Conservation (phyloP, 2,888 invertebrate genomes). For the Venustoraphidia nigricollis region DNA sequence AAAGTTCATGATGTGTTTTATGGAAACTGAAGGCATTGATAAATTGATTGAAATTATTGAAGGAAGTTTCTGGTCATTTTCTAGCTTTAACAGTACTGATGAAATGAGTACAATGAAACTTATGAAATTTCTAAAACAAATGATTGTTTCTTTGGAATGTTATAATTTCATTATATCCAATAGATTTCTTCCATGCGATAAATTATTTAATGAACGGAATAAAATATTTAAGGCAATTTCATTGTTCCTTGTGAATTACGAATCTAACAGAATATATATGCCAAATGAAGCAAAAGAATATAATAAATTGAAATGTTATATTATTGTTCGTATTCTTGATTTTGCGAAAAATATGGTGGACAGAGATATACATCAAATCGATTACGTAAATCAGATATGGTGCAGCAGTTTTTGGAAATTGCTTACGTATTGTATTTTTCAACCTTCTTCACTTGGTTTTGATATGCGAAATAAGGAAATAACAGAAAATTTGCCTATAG, state of each 20-base stretch:
- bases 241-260: neutral
- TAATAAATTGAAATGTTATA: neutral
- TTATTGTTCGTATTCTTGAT: neutral
- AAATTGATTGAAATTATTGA: conserved; percentile 21
- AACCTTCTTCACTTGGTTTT: conserved; percentile 14
- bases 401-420: conserved; percentile 14
- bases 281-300: neutral
- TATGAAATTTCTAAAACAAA: conserved; percentile 23
- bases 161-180: conserved; percentile 14
- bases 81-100: conserved; percentile 18
- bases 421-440: conserved; percentile 15
- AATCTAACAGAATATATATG: neutral
- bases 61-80: conserved; percentile 12
- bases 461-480: conserved; percentile 7
- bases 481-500: neutral
- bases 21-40: conserved; percentile 16
- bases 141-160: conserved; percentile 29
- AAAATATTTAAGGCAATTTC: neutral
- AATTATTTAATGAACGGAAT: neutral
- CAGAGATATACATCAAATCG: too few relatives aligned
- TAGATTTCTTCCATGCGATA: neutral
- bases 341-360: neutral
- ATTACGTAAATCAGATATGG: conserved; percentile 10
- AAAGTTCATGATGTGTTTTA: conserved; percentile 16
- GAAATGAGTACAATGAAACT: conserved; percentile 13